A percentile compares a stretch with the other conserved stretches of the same genome.
phyloP scores from a whole-genome alignment of 1,140 invertebrate species.

The Drosophila littoralis region DNA sequence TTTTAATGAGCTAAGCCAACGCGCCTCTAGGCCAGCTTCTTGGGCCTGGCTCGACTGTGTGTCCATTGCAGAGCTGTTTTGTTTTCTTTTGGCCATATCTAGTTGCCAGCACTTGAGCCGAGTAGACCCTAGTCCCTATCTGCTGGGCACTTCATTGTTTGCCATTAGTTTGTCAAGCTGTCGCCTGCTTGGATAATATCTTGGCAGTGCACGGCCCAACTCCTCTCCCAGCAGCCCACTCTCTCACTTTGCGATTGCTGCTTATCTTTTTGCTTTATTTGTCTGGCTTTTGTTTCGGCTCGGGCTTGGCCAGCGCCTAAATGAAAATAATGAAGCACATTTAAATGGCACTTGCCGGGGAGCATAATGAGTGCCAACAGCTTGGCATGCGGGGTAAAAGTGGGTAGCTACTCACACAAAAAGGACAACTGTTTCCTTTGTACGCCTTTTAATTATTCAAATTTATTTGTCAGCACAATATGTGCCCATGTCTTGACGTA shows the following conservation, averaged over 20 bases:
- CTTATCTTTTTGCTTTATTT: constrained; percentile 76
- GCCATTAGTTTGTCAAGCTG: constrained; percentile 76
- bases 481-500: constrained; percentile 50
- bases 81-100: constrained; percentile 10
- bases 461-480: constrained; percentile 74
- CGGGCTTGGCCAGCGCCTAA: constrained; percentile 20
- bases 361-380: constrained; percentile 51
- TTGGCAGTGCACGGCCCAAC: constrained; percentile 1
- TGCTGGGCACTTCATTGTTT: constrained; percentile 39
- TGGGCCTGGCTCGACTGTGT: background rate
- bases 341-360: constrained; percentile 51
- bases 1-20: constrained; percentile 75
- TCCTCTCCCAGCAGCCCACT: background rate
- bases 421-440: constrained; percentile 73
- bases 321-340: constrained; percentile 61
- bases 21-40: constrained; percentile 34
- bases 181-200: constrained; percentile 43
- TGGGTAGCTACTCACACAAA: constrained; percentile 26
- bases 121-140: constrained; percentile 29
- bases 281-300: constrained; percentile 50
- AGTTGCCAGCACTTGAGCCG: constrained; percentile 15
- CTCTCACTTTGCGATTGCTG: constrained; percentile 29
- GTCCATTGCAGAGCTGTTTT: too few relatives aligned
- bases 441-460: constrained; percentile 78
- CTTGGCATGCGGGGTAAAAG: constrained; percentile 22